phyloP scores from a whole-genome alignment of 2,797 vertebrate genomes.

The Oreochromis mossambicus region DNA sequence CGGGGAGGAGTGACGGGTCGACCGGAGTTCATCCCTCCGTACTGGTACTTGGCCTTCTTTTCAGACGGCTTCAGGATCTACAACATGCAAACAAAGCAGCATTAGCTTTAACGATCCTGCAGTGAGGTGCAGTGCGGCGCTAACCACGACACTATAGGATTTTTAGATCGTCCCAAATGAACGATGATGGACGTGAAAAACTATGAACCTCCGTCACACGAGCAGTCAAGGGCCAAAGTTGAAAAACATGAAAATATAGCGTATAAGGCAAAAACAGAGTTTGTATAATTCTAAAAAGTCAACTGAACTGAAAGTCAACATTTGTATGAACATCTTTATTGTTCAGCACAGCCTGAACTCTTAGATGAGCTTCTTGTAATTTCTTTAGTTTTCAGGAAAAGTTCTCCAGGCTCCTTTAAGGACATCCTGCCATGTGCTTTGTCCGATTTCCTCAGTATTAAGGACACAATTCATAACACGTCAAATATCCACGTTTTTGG shows the following conservation, averaged over 20 bases:
- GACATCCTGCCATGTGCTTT: fast-evolving
- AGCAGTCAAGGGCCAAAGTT: fast-evolving
- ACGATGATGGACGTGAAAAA: neutral
- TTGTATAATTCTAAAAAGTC: too few species aligned
- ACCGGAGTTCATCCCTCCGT: conserved; percentile 80
- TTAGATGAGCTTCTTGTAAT: neutral
- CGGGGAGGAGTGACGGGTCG: conserved; percentile 82
- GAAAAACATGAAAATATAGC: neutral
- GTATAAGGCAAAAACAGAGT: too few species aligned
- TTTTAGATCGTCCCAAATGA: neutral
- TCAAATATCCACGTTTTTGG: neutral
- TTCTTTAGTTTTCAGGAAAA: neutral
- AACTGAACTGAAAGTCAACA: neutral
- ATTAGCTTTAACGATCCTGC: neutral
- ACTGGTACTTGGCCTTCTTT: conserved; percentile 85
- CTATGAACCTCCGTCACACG: neutral
- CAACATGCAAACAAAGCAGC: neutral
- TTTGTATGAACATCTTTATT: fast-evolving
- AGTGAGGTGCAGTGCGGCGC: neutral
- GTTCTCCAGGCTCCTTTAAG: neutral
- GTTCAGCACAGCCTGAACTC: neutral
- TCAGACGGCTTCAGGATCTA: conserved; percentile 85
- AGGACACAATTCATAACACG: fast-evolving
- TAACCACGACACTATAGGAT: neutral
- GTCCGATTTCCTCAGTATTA: neutral